Evolutionary conservation across 2,888 invertebrate genomes (phyloP).

Genomic region (Ethmia dodecea): DNA sequence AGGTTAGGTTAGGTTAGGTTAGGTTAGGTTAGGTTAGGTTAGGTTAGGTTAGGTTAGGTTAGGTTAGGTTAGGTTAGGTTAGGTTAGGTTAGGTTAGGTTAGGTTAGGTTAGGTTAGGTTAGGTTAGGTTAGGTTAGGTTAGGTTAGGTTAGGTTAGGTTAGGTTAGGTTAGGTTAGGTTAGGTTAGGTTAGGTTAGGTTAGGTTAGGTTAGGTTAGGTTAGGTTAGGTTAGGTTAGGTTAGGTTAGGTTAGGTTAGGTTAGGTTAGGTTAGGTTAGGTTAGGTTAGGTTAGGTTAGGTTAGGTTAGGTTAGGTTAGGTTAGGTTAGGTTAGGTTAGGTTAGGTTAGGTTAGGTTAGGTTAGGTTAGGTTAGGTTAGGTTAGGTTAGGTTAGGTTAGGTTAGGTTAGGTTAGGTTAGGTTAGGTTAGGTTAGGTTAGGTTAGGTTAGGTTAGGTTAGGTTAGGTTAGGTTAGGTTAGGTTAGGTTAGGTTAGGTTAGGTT

Average conservation of each 20-base stretch:
- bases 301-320: conserved; percentile 2
- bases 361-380: conserved; percentile 2
- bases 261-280: conserved; percentile 2
- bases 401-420: conserved; percentile 2
- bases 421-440: conserved; percentile 2
- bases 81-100: conserved; percentile 2
- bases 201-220: conserved; percentile 2
- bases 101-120: conserved; percentile 2
- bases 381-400: conserved; percentile 2
- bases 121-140: conserved; percentile 2
- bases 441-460: conserved; percentile 2
- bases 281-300: conserved; percentile 2
- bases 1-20: conserved; percentile 2
- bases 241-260: conserved; percentile 2
- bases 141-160: conserved; percentile 2
- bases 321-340: conserved; percentile 2
- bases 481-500: conserved; percentile 5
- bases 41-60: conserved; percentile 2
- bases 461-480: conserved; percentile 3
- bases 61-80: conserved; percentile 2
- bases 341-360: conserved; percentile 2
- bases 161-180: conserved; percentile 2
- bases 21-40: conserved; percentile 2
- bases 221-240: conserved; percentile 2
- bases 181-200: conserved; percentile 2